Conservation (phyloP, 2,888 invertebrate species). For the Axea sp. region DNA sequence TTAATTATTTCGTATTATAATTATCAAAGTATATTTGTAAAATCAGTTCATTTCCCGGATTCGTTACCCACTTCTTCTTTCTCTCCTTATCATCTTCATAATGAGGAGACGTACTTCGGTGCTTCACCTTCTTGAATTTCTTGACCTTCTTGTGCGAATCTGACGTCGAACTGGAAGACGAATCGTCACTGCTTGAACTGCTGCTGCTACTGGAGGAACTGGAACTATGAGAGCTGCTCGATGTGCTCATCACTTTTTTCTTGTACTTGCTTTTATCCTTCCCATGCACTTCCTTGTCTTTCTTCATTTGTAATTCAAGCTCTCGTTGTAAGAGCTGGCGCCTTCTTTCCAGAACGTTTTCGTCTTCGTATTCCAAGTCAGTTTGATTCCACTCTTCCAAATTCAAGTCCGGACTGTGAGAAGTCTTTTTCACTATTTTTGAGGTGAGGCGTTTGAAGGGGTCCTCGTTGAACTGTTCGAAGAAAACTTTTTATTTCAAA, state of each 20-base stretch:
- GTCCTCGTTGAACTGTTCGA: constrained; percentile 82
- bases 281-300: constrained; percentile 86
- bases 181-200: constrained; percentile 84
- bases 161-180: constrained; percentile 82
- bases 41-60: background rate
- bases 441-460: constrained; percentile 84
- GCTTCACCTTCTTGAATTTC: constrained; percentile 80
- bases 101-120: constrained; percentile 85
- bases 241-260: constrained; percentile 84
- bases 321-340: constrained; percentile 88
- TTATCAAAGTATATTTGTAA: too few relatives aligned
- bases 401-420: constrained; percentile 83
- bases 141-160: constrained; percentile 81
- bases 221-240: constrained; percentile 85
- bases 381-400: constrained; percentile 89
- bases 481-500: too few relatives aligned
- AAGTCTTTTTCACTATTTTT: constrained; percentile 81
- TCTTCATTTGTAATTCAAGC: constrained; percentile 88
- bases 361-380: constrained; percentile 89
- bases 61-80: constrained; percentile 70
- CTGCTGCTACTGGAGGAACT: constrained; percentile 84
- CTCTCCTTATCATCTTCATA: constrained; percentile 82
- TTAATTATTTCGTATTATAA: too few relatives aligned
- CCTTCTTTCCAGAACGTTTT: constrained; percentile 88
- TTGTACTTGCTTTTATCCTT: constrained; percentile 83